These are phyloP conservation scores for Allacma fusca DNA, from an alignment of 2,888 invertebrate species.

Conservation along the genomic window DNA sequence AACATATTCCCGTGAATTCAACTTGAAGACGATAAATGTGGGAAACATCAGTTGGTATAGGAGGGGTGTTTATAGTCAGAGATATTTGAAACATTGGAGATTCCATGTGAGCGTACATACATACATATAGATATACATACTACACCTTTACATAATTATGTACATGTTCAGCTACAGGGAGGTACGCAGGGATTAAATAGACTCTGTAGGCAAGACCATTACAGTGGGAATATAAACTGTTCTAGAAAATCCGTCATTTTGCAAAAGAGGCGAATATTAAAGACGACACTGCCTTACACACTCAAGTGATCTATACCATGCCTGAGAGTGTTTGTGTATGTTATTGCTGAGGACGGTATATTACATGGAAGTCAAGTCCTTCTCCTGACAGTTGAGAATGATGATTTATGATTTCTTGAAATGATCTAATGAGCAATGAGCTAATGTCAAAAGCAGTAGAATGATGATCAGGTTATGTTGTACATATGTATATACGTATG, in stretches of 20 bases:
- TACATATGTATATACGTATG: neutral
- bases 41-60: too few relatives aligned
- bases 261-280: neutral
- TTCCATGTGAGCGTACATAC: too few relatives aligned
- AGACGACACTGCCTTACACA: constrained; percentile 6
- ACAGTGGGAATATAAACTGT: neutral
- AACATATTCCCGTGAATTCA: too few relatives aligned
- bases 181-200: too few relatives aligned
- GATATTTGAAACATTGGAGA: too few relatives aligned
- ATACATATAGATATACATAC: too few relatives aligned
- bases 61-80: too few relatives aligned
- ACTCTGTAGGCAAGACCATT: too few relatives aligned
- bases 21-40: too few relatives aligned
- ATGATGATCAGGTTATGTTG: neutral
- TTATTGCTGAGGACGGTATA: too few relatives aligned
- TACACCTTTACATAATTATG: too few relatives aligned
- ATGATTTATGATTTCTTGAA: constrained; percentile 24
- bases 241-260: constrained; percentile 12
- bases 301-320: neutral
- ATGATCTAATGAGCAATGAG: constrained; percentile 26
- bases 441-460: constrained; percentile 23
- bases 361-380: neutral
- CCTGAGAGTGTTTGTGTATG: neutral
- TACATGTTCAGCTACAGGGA: too few relatives aligned
- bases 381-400: constrained; percentile 20